phyloP scores from a whole-genome alignment of 2,113 vertebrate genomes.

The Neomonachus schauinslandi region DNA sequence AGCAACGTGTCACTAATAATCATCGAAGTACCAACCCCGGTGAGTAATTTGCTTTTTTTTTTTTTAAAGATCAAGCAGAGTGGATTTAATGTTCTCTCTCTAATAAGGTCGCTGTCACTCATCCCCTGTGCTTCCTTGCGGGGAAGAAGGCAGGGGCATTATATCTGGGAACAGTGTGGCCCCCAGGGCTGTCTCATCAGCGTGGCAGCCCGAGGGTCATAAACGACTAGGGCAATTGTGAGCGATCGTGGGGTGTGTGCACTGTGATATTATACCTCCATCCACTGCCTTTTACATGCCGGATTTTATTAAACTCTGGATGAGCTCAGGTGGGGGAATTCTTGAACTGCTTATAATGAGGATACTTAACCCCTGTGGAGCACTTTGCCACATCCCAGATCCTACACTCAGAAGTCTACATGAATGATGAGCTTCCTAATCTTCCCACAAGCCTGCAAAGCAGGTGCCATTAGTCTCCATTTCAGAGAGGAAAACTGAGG shows the following conservation, averaged over 20 bases:
- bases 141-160: background rate
- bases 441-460: background rate
- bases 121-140: background rate
- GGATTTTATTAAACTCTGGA: slow-evolving; percentile 51
- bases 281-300: background rate
- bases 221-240: background rate
- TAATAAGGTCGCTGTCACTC: slow-evolving; percentile 58
- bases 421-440: background rate
- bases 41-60: slow-evolving; percentile 36
- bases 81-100: slow-evolving; percentile 35
- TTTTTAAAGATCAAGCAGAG: background rate
- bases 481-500: background rate
- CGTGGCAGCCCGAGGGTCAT: background rate
- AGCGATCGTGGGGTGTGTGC: background rate
- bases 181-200: background rate
- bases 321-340: background rate
- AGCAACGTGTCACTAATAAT: background rate
- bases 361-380: background rate
- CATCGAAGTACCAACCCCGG: background rate
- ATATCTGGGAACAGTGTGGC: background rate
- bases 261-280: background rate
- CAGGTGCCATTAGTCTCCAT: background rate
- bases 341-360: slow-evolving; percentile 12
- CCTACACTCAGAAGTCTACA: accelerated
- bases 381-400: background rate